Evolutionary conservation across 1,140 invertebrate species (phyloP), one percentile per base, ranked within the genome.

Genomic region (Drosophila nigrodunni): DNA sequence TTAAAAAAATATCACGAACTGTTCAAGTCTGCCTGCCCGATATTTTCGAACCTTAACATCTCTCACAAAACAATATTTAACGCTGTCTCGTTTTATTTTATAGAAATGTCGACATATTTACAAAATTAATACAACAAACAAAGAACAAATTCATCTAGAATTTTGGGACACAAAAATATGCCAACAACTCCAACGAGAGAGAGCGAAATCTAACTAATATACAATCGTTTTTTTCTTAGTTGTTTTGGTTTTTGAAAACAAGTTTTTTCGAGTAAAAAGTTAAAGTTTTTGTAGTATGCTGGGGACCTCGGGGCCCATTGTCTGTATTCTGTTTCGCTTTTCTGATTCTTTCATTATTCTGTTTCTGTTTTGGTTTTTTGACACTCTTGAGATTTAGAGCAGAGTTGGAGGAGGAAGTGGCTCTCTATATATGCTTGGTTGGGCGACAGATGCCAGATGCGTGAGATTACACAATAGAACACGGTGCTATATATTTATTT

Each of bases 91-190:
- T 67, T 83, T 62, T 77, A 68, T 77, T 67, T 83, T 62, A 82
- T 70, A 80, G 54, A 78, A 55, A 72, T 83, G 85, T 89, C 86
- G 86, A 89, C 85, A 89, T 89, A 89, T 89, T 89, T 89, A 89
- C 85, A 89, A 85, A 90, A 78, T 89, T 89, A 89, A 77, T 35
- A 59, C 71, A 67, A 78, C 69, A 88, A 30, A 79, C 59, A 88
- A 86, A 54, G 67, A 68, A 80, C 74, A 88, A 80, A 59, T 77
- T 77, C 70, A 85, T 30, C 25, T 80, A 57, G 62, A 74, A 82
- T 79, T 78, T 66, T 46, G 65, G 39, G 43, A 43, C 35, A 72
- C 73, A 66, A 87, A 85, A 80, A 88, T 88, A 88, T 88, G 83
- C 83, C 83, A 88, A 88, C 83, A 76, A 88, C 80, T 68, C 82